Base-by-base conservation (phyloP, 2,113 vertebrate genomes). In the Thunnus maccoyii region DNA sequence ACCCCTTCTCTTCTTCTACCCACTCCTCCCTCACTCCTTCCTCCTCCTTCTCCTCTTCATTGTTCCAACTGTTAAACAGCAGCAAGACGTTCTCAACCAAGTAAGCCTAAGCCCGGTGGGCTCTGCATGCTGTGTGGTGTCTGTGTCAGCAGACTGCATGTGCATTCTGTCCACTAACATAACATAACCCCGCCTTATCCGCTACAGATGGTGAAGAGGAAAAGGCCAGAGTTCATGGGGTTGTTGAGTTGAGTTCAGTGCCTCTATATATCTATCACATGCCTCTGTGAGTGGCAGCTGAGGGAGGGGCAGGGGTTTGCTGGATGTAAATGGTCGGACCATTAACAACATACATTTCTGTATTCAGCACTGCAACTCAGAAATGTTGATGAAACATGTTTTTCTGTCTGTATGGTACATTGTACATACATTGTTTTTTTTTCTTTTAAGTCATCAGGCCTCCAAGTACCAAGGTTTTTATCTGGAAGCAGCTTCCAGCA, bases 21-120 rank as follows among this genome's bases (percentile, higher is more conserved):
- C 52, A 63, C 81, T 79, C 48, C 51, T 78, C 52, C 69, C 69
- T 82, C 62, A 14, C 67, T 72, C 69, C 27, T 50, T 30, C 74
- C 63, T 62, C 50, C 57, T 61, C 47, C 30, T 22, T 47, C 65
- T 80, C 77, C 46, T 69, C 60, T 30, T 65, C 50, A 50, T 72
- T 82, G 25, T 78, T 82, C 68, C 80, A 48, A 91, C 85, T 82
- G 83, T 90, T 83, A 88, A 89, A 94, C 94, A 96, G 95, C 96
- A 95, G 93, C 95, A 95, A 92, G 96, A 96, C 83, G 94, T 96
- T 94, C 94, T 96, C 78, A 95, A 94, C 90, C 95, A 96, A 96
- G 96, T 96, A 96, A 96, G 95, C 82, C 65, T 80, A 74, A 17
- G 65, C 83, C 83, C 72, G 52, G 79, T 50, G 85, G 89, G 86